A percentile compares a stretch with the other conserved stretches of the same genome.
Conservation (phyloP, 1,140 invertebrate species). For the Drosophila novamexicana region DNA sequence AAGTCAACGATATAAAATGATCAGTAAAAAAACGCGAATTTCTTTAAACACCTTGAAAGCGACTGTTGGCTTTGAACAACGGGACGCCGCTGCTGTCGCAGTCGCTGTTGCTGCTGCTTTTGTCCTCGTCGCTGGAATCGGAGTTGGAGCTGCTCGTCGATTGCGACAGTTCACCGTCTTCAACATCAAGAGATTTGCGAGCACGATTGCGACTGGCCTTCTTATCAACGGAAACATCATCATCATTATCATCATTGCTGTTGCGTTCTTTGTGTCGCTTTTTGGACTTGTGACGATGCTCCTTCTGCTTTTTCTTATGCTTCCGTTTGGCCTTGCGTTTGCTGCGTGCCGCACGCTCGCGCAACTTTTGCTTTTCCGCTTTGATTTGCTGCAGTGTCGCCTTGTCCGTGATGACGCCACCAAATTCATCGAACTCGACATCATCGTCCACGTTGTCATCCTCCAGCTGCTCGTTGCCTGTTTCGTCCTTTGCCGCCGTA, state of each 20-base stretch:
- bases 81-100: constrained; percentile 77
- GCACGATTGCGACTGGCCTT: background rate
- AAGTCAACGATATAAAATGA: background rate
- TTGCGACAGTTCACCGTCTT: constrained; percentile 69
- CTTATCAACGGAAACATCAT: background rate
- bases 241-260: constrained; percentile 17
- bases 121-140: constrained; percentile 38
- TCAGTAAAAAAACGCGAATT: constrained; percentile 64
- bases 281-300: constrained; percentile 38
- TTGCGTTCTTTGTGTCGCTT: constrained; percentile 42
- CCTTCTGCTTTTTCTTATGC: constrained; percentile 25
- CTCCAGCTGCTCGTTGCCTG: background rate
- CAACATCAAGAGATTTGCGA: constrained; percentile 33
- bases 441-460: constrained; percentile 36
- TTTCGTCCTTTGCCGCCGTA: background rate
- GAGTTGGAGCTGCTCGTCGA: constrained; percentile 52
- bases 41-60: constrained; percentile 77
- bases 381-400: constrained; percentile 51
- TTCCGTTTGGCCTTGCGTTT: constrained; percentile 68
- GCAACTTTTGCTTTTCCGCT: constrained; percentile 56
- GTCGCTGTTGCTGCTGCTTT: constrained; percentile 15
- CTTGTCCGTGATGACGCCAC: constrained; percentile 71
- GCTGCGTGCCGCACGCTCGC: constrained; percentile 35
- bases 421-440: constrained; percentile 74
- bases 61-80: constrained; percentile 72